These are phyloP conservation scores for Acromyrmex echinatior DNA, from an alignment of 1,140 invertebrate genomes.

Conservation along the genomic window DNA sequence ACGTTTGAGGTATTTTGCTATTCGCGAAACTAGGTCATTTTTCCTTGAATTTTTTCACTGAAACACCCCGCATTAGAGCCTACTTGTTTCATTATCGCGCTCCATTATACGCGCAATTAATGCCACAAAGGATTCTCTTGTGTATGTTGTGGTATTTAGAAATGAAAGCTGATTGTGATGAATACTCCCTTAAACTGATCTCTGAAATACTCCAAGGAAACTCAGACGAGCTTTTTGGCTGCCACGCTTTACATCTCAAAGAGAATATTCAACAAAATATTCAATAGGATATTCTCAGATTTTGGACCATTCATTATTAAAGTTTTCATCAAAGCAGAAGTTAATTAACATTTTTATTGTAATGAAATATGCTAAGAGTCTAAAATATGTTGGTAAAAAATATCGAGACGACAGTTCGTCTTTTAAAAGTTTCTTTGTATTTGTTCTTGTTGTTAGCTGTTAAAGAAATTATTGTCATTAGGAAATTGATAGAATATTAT, in stretches of 20 bases:
- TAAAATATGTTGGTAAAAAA: background rate
- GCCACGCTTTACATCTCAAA: conserved; percentile 26
- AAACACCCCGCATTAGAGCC: conserved; percentile 1
- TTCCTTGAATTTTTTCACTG: background rate
- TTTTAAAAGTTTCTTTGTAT: background rate
- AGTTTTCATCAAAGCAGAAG: background rate
- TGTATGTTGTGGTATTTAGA: conserved; percentile 19
- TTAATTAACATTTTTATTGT: background rate
- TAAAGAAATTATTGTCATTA: background rate
- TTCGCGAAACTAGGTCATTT: conserved; percentile 21
- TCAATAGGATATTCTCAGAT: conserved; percentile 15
- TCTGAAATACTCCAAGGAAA: background rate
- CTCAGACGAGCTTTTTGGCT: conserved; percentile 24
- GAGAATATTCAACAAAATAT: conserved; percentile 32
- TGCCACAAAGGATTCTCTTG: conserved; percentile 49
- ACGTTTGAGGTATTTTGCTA: background rate
- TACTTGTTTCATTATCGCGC: conserved; percentile 11
- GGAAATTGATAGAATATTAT: background rate
- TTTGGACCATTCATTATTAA: conserved; percentile 1
- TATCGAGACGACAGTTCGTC: background rate
- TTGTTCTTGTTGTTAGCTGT: background rate
- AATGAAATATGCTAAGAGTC: background rate
- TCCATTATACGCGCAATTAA: conserved; percentile 45
- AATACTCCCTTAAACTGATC: background rate
- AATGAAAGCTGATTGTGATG: conserved; percentile 48